These are phyloP conservation scores for Dione vanillae DNA, from an alignment of 2,888 invertebrate species.

Conservation along the genomic window DNA sequence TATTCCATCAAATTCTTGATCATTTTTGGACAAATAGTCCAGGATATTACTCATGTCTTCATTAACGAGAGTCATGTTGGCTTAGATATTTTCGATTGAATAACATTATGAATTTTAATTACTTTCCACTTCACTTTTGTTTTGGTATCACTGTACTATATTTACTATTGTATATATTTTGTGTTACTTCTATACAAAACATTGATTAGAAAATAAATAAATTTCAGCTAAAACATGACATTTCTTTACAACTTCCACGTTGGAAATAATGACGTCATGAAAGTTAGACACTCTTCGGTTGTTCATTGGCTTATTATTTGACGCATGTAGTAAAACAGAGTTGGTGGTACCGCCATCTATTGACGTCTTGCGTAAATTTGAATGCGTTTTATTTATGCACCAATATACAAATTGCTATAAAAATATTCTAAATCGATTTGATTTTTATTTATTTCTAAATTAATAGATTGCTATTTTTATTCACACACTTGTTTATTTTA, in stretches of 20 bases:
- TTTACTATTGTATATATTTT: conserved; percentile 6
- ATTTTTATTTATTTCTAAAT: no score
- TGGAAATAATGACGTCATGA: conserved; percentile 87
- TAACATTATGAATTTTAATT: conserved; percentile 53
- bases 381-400: conserved; percentile 30
- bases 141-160: conserved; percentile 34
- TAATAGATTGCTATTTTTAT: no score
- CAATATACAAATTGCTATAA: not conserved
- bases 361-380: conserved; percentile 11
- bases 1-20: conserved; percentile 60
- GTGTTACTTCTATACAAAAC: conserved; percentile 45
- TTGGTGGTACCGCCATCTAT: conserved; percentile 63
- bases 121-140: conserved; percentile 30
- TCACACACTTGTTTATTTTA: no score
- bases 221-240: conserved; percentile 66
- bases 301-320: conserved; percentile 68
- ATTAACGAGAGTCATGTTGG: conserved; percentile 70
- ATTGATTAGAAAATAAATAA: conserved; percentile 64
- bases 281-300: conserved; percentile 71
- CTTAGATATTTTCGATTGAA: conserved; percentile 51
- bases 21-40: conserved; percentile 71
- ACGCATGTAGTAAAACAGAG: conserved; percentile 60
- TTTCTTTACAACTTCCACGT: conserved; percentile 84
- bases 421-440: no score
- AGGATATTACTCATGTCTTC: conserved; percentile 75